Evolutionary conservation across 2,113 vertebrate genomes (phyloP), one percentile per base, ranked within the genome.

Genomic region (Corythornis cristatus): DNA sequence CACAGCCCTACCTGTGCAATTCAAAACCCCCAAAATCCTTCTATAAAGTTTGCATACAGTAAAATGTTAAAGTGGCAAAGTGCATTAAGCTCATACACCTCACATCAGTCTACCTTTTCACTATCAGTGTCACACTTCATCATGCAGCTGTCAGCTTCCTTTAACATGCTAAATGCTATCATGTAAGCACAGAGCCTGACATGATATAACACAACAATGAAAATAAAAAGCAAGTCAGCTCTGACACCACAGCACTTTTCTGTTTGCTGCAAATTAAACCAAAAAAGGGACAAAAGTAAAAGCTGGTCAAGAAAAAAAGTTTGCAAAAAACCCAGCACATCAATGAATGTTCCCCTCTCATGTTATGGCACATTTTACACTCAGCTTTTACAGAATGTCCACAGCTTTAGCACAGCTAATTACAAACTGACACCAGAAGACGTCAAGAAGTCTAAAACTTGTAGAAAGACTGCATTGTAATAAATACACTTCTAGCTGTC

Each of bases 51-150:
- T 66, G 43, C 25, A 20, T 57, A 40, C 28, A 94, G 83, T 93
- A 92, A 95, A 96, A 96, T 93, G 93, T 89, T 95, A 53, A 92
- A 90, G 86, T 96, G 96, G 95, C 96, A 97, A 96, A 96, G 6
- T 79, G 78, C 0, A 4, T 96, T 97, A 96, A 79, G 83, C 94
- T 96, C 96, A 95, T 82, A 90, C 82, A 86, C 46, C 85, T 88
- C 93, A 64, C 35, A 3, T 95, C 93, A 89, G 80, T 54, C 77
- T 90, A 96, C 56, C 80, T 96, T 96, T 95, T 95, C 96, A 96
- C 89, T 95, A 84, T 86, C 96, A 95, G 96, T 96, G 96, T 96
- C 96, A 95, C 71, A 93, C 91, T 96, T 96, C 88, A 96, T 96
- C 94, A 94, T 91, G 91, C 80, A 90, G 89, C 96, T 97, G 93